Conservation (phyloP, 2,113 vertebrate species). For the Vicugna pacos region DNA sequence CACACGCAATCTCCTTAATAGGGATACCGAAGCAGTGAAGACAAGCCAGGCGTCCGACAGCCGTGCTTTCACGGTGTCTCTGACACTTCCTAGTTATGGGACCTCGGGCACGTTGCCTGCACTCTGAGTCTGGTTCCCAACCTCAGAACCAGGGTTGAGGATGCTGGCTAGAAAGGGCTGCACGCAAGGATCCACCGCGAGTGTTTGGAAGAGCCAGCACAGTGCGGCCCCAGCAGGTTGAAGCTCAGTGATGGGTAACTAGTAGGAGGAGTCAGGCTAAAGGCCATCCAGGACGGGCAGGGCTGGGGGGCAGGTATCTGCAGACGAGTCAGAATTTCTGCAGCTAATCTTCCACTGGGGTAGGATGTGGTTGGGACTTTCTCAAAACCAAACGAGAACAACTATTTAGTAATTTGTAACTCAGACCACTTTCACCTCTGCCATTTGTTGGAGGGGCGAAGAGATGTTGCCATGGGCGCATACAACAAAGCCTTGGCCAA, state of each 20-base stretch:
- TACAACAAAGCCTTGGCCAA: background rate
- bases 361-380: slow-evolving; percentile 54
- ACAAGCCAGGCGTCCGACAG: background rate
- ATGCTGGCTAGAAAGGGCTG: background rate
- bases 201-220: background rate
- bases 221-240: background rate
- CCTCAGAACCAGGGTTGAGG: background rate
- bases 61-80: background rate
- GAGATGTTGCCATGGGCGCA: background rate
- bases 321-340: background rate
- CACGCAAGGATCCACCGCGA: background rate
- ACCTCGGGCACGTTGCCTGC: background rate
- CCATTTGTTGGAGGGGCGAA: background rate
- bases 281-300: too few species aligned
- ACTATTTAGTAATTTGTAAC: slow-evolving; percentile 56
- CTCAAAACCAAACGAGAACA: background rate
- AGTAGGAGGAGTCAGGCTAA: background rate
- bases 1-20: background rate
- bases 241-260: background rate
- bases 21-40: background rate
- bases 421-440: slow-evolving; percentile 13
- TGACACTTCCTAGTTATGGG: background rate
- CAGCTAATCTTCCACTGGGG: background rate
- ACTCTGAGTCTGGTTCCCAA: background rate
- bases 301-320: background rate